Base-by-base conservation (phyloP, 1,140 invertebrate genomes). In the Zophobas morio region DNA sequence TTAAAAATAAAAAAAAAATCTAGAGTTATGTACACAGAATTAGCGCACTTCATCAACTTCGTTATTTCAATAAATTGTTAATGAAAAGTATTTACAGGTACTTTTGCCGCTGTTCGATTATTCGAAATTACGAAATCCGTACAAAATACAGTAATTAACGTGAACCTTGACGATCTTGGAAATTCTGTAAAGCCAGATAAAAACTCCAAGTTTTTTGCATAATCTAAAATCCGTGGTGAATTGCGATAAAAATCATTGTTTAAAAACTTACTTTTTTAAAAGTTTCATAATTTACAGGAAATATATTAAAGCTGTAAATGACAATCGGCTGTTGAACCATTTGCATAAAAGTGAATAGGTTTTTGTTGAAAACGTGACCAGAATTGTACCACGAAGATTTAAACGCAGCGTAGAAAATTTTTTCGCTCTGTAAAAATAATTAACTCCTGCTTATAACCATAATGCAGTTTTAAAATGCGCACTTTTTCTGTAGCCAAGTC, bases 121-220 rank as follows among this genome's bases (percentile, higher is more conserved):
- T 20, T 20, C 20, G 20, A 20, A 20, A 20, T 20, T 20, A 20
- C 20, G 20, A 20, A 20, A 20, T 20, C 20, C 20, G 20, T 20
- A 20, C 20, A 20, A 20, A 20, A 20, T 20, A 20, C 20, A 20
- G 20, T 20, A 20, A 20, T 20, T 20, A 20, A 20, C 20, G 20
- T 20, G 20, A 20, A 20, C 20, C 20, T 20, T 20, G 20, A 20
- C 20, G 20, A 60, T 60, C 56, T 46, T 66, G 60, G n/a, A 39
- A 20, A 66, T 40, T 66, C 42, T 66, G 40, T 20, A 66, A 33
- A 42, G 60, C 60, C 20, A 66, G 6, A 66, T 4, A 40, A 40
- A 66, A 40, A 33, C 60, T 66, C 60, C 60, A 66, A 2, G 60
- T 42, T 33, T 42, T 42, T 42, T 40, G 60, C 39, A 66, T 66